Base-by-base conservation (phyloP, 2,888 invertebrate genomes). In the Neoitamus cyanurus region DNA sequence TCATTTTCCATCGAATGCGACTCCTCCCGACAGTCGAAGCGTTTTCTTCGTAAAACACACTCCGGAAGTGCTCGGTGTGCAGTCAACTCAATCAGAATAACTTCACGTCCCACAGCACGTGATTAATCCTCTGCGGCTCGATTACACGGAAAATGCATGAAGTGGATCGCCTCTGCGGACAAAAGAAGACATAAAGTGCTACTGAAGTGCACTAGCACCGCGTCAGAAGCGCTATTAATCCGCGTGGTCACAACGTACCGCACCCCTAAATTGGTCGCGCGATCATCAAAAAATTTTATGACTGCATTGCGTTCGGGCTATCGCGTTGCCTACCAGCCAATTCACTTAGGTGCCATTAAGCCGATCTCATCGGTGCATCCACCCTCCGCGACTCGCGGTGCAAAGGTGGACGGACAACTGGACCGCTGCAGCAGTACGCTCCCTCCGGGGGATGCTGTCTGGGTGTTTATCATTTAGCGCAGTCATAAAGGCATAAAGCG, bases 341-440 rank as follows among this genome's bases (percentile, higher is more conserved):
- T 83, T 77, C 85, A 83, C 85, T 85, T 83, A 85, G 85, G 85
- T 83, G 85, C 83, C 83, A 77, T 85, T 83, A 85, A 83, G 70
- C 46, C 69, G 58, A 72, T 15, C 58, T 9, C 58, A 15, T 25
- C 20, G 72, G 68, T 3, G 13, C n/a, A 20, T 31, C 34, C 75
- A 48, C 42, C 73, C 34, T 37, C 36, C n/a, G 20, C 48, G 73
- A 30, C 31, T 28, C n/a, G 11, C 28, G n/a, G 34, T 37, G 4
- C 13, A 11, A 75, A 37, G 42, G 20, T 36, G 15, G 7, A 36
- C 13, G 9, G 3, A 7, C 3, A n/a, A n/a, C 13, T 20, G 42
- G n/a, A 42, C 42, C 42, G 42, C 13, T 42, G 42, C 75, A 25
- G 42, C 9, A 15, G 31, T 48, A 78, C 46, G 30, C n/a, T n/a